Evolutionary conservation across 2,888 invertebrate species (phyloP), one percentile per base, ranked within the genome.

Genomic region (Ophonus ardosiacus): DNA sequence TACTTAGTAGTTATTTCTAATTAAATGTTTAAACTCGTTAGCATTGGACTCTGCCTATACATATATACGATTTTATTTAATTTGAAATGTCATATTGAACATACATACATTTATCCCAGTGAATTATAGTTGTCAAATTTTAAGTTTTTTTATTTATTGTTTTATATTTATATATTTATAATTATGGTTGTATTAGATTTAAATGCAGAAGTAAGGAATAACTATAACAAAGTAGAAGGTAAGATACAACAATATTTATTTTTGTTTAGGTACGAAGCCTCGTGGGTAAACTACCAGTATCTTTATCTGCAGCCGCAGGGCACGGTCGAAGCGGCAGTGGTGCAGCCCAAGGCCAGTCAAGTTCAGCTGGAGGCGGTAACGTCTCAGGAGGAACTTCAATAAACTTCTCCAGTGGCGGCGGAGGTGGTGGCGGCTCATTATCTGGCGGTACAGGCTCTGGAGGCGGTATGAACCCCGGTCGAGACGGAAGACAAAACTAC

Each of bases 401-500:
- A 21, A 92, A 93, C 18, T 90, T 93, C 74, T 92, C 93, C 15
- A 93, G 93, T 0, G 93, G 94, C 17, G 87, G 89, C 6, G 84
- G 89, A 31, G 88, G 90, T n/a, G 88, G 89, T 0, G 93, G 94
- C 38, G 93, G 94, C 7, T 68, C 85, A 13, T 8, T 85, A 15
- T 79, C 85, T 10, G 85, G 85, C 38, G 91, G 95, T 6, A 94
- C 95, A 0, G 95, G 95, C 40, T 96, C 96, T 59, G 96, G 96
- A n/a, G 84, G 84, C 10, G 83, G 83, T 15, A 91, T 91, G 90
- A 93, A 93, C 86, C 92, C 92, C 8, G 96, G 96, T 1, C 93
- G 96, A 61, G 96, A 96, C 90, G 97, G 97, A 0, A 93, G 97
- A 76, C 95, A 96, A 86, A 96, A 97, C 90, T 97, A 97, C 90